A percentile compares a stretch with the other conserved stretches of the same genome.
Conservation (phyloP, 35 echinoderm and acorn worm species). For the Apostichopus japonicus region DNA sequence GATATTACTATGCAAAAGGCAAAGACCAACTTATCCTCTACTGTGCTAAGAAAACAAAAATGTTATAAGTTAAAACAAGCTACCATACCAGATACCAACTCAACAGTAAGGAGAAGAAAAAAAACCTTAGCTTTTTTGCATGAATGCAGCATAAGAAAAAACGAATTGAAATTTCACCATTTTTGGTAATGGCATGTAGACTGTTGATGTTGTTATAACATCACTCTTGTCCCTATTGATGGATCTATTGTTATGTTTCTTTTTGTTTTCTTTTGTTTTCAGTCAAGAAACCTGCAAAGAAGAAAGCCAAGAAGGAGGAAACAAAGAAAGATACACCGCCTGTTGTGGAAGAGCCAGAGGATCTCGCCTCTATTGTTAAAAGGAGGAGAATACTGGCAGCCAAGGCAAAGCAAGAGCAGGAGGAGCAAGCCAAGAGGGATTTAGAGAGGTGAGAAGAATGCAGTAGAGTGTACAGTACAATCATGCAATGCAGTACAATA, state of each 20-base stretch:
- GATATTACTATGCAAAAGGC: no score
- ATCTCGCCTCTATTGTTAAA: slow-evolving; percentile 90
- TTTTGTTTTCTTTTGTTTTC: neutral
- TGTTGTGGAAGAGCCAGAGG: slow-evolving; percentile 73
- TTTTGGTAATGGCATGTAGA: no score
- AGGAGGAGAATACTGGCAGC: slow-evolving; percentile 78
- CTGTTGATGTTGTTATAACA: neutral
- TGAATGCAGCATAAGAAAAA: no score
- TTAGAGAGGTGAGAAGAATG: slow-evolving; percentile 69
- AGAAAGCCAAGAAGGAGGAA: slow-evolving; percentile 32
- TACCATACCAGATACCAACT: no score
- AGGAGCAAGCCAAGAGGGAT: slow-evolving; percentile 76
- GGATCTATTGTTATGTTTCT: neutral
- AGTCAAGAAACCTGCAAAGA: slow-evolving; percentile 59
- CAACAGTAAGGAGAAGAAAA: no score
- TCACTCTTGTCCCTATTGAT: neutral
- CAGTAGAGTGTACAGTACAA: neutral
- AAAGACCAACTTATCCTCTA: no score
- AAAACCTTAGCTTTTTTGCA: no score
- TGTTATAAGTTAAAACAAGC: no score
- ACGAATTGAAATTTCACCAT: no score
- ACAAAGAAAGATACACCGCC: slow-evolving; percentile 43
- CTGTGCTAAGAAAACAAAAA: no score
- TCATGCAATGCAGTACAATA: neutral
- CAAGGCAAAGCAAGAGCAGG: slow-evolving; percentile 71